A percentile compares a stretch with the other conserved stretches of the same genome.
These are phyloP conservation scores for Rotaria sp. DNA, from an alignment of 2,888 invertebrate genomes.

Conservation along the genomic window DNA sequence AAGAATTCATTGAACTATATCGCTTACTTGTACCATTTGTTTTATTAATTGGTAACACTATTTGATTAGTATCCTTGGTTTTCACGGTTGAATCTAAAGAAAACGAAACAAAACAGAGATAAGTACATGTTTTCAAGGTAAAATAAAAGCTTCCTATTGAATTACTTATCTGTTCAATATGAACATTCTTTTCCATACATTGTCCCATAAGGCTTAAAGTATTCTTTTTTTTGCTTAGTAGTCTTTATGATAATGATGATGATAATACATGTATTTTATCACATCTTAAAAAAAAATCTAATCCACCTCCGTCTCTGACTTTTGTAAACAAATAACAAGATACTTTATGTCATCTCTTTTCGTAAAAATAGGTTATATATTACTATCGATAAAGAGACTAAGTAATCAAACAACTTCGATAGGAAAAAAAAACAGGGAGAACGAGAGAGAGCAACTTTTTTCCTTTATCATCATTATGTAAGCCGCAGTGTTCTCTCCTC, in stretches of 20 bases:
- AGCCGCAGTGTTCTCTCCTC: neutral
- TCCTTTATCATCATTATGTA: neutral
- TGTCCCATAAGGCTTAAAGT: neutral
- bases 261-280: neutral
- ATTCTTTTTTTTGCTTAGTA: neutral
- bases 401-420: neutral
- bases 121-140: no score
- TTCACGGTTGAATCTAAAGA: neutral
- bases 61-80: neutral
- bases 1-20: neutral
- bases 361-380: neutral
- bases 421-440: neutral
- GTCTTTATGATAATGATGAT: neutral
- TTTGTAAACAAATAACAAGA: neutral
- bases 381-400: neutral
- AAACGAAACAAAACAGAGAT: neutral
- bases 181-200: neutral
- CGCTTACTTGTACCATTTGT: neutral
- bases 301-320: neutral
- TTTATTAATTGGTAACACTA: neutral
- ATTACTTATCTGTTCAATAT: neutral
- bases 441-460: neutral
- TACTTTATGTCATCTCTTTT: neutral
- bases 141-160: no score
- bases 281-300: neutral